Evolutionary conservation across 2,113 vertebrate species (phyloP).

Genomic region (Dipodomys merriami): DNA sequence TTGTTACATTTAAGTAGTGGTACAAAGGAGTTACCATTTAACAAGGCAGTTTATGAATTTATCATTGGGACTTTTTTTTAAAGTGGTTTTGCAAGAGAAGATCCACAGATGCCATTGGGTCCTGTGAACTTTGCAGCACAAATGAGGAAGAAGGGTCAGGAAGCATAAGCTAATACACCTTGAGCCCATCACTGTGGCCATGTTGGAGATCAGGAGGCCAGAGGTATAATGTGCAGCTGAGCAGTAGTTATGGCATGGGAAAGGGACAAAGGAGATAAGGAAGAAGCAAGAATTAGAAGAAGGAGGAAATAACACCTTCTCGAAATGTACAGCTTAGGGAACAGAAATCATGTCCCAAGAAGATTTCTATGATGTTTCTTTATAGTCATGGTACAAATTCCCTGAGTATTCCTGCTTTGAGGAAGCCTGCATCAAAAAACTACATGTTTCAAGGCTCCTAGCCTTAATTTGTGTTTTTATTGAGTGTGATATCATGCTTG

Average conservation of each 20-base stretch:
- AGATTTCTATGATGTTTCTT: background rate
- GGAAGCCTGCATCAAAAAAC: background rate
- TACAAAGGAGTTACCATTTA: no score
- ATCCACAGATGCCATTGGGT: background rate
- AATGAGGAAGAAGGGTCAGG: background rate
- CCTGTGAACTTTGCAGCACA: background rate
- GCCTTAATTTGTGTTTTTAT: background rate
- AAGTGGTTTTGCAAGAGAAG: background rate
- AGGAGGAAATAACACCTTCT: background rate
- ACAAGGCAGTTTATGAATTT: no score
- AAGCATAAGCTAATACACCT: background rate
- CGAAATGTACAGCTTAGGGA: background rate
- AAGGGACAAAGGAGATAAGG: background rate
- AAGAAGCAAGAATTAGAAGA: background rate
- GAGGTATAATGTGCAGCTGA: background rate
- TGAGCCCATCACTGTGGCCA: background rate
- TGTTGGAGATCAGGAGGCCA: background rate
- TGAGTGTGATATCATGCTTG: background rate
- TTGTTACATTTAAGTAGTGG: no score
- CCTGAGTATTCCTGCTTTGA: background rate
- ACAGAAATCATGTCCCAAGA: background rate
- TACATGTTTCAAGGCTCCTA: background rate
- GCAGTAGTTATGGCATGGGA: background rate
- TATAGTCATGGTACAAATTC: background rate
- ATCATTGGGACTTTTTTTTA: background rate